These are phyloP conservation scores for Nebria salina DNA, from an alignment of 2,888 invertebrate genomes.

Conservation along the genomic window DNA sequence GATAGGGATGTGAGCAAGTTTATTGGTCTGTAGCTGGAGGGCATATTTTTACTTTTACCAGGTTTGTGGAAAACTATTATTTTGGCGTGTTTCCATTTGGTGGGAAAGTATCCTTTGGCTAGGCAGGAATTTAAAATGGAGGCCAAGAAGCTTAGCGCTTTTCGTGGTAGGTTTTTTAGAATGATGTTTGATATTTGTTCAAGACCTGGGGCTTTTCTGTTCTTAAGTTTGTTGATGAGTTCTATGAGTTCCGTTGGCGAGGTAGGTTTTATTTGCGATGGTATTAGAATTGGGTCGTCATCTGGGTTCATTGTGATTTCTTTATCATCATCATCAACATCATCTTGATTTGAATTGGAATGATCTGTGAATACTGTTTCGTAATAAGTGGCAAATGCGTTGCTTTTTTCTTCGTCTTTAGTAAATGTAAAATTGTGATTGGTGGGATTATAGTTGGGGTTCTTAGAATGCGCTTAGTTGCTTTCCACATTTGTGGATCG, in stretches of 20 bases:
- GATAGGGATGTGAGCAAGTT: not conserved
- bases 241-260: too few species aligned
- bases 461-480: not conserved
- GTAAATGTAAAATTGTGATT: not conserved
- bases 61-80: not conserved
- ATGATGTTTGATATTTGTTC: too few species aligned
- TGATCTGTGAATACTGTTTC: not conserved
- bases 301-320: not conserved
- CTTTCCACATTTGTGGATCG: too few species aligned
- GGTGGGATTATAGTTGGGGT: constrained; percentile 13
- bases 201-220: too few species aligned
- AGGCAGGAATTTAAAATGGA: constrained; percentile 23
- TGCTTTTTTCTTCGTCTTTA: constrained; percentile 10
- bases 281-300: too few species aligned
- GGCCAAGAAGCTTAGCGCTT: constrained; percentile 34
- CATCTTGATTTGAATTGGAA: not conserved
- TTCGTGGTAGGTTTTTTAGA: constrained; percentile 3
- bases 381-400: not conserved
- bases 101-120: not conserved
- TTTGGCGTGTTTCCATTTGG: constrained; percentile 47
- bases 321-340: not conserved
- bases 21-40: not conserved
- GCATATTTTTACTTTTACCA: not conserved
- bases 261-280: too few species aligned
- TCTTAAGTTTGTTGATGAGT: too few species aligned